A percentile compares a stretch with the other conserved stretches of the same genome.
These are phyloP conservation scores for Cynopterus brachyotis DNA, from an alignment of 2,113 vertebrate species.

Conservation along the genomic window DNA sequence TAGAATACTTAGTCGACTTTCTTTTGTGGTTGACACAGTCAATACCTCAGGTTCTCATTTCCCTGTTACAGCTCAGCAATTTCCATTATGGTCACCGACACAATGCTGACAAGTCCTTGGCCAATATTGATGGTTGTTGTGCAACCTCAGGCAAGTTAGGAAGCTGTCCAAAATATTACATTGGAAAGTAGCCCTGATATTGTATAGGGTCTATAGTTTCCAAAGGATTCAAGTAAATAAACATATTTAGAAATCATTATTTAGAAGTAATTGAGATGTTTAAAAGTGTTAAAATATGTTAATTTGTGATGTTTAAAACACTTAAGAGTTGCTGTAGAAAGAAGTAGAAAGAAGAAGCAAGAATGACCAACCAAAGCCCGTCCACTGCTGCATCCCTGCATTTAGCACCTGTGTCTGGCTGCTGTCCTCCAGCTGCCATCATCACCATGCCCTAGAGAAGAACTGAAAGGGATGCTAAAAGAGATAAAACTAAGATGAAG, in stretches of 20 bases:
- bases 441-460: background rate
- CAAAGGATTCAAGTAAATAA: background rate
- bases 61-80: background rate
- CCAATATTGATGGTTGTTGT: background rate
- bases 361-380: background rate
- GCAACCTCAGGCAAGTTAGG: background rate
- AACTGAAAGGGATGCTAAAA: conserved; percentile 90
- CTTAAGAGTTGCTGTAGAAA: background rate
- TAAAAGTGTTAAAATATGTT: background rate
- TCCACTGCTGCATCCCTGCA: too few species aligned
- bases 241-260: background rate
- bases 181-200: background rate
- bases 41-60: background rate
- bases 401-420: too few species aligned
- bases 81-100: background rate
- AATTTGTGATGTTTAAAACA: background rate
- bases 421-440: too few species aligned
- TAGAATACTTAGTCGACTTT: too few species aligned
- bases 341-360: background rate
- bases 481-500: conserved; percentile 90
- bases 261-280: background rate
- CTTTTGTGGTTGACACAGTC: too few species aligned
- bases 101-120: background rate
- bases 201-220: background rate
- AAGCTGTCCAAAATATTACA: background rate